These are phyloP conservation scores for Archips crataeganus DNA, from an alignment of 2,888 invertebrate genomes.

Conservation along the genomic window DNA sequence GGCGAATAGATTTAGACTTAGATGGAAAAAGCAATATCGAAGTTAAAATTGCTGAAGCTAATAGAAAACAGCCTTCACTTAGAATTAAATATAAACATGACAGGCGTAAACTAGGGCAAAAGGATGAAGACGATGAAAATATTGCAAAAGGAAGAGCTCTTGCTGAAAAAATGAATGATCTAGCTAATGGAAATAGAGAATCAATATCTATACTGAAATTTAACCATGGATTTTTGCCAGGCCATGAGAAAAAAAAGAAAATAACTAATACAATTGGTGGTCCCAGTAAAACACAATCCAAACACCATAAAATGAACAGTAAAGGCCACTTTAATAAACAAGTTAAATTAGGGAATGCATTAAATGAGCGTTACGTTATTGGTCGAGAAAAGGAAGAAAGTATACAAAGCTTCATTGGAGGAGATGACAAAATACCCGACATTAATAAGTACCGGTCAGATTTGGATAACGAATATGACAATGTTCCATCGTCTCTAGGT, in stretches of 20 bases:
- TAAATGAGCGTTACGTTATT: conserved; percentile 69
- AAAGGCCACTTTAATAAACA: conserved; percentile 64
- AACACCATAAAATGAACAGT: conserved; percentile 42
- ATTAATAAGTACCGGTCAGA: conserved; percentile 71
- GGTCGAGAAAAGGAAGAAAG: conserved; percentile 63
- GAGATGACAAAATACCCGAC: conserved; percentile 70
- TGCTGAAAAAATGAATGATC: conserved; percentile 66
- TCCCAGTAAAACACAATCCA: conserved; percentile 34
- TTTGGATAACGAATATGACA: conserved; percentile 54
- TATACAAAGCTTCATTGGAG: conserved; percentile 70
- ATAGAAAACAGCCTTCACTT: conserved; percentile 60
- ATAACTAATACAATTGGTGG: conserved; percentile 43
- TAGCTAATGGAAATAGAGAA: conserved; percentile 58
- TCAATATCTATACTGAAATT: conserved; percentile 68
- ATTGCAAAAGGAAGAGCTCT: conserved; percentile 61
- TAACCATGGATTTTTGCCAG: conserved; percentile 69
- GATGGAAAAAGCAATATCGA: conserved; percentile 48
- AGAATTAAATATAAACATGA: conserved; percentile 65
- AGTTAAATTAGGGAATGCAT: conserved; percentile 76
- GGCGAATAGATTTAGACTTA: conserved; percentile 59
- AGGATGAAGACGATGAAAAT: conserved; percentile 51
- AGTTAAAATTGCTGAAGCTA: conserved; percentile 52
- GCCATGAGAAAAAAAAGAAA: conserved; percentile 50
- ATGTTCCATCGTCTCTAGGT: conserved; percentile 62
- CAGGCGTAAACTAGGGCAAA: conserved; percentile 53